phyloP scores from a whole-genome alignment of 2,113 vertebrate species.

The Spea bombifrons region DNA sequence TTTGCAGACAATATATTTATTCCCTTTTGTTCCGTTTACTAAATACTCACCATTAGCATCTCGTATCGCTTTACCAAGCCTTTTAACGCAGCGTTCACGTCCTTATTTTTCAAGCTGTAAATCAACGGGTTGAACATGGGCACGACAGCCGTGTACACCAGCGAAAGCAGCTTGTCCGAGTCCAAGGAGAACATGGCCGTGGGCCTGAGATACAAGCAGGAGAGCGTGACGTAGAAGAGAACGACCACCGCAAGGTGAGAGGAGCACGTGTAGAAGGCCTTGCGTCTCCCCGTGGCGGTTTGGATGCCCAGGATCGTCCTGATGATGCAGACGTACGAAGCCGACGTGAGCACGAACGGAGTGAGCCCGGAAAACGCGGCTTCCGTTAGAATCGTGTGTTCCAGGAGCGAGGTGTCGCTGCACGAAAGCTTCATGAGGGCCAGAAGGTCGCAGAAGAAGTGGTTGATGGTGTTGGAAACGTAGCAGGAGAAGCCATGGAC shows the following conservation, averaged over 20 bases:
- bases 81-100: conserved; percentile 26
- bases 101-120: conserved; percentile 50
- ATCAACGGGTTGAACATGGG: conserved; percentile 46
- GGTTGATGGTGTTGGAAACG: background rate
- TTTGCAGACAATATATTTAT: too few relatives aligned
- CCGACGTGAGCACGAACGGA: conserved; percentile 15
- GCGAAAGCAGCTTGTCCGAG: conserved; percentile 12
- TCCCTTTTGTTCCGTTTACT: too few relatives aligned
- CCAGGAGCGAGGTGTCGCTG: conserved; percentile 6
- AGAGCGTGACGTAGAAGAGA: conserved; percentile 26
- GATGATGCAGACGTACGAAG: conserved; percentile 2
- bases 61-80: background rate
- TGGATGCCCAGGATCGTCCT: conserved; percentile 12
- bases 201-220: background rate
- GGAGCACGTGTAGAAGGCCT: conserved; percentile 31
- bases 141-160: conserved; percentile 19
- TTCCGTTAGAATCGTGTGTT: background rate
- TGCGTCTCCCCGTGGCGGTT: conserved; percentile 12
- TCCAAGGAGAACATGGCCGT: background rate
- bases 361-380: conserved; percentile 7
- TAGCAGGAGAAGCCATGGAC: background rate
- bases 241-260: conserved; percentile 25
- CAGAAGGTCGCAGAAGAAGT: conserved; percentile 19
- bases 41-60: too few relatives aligned
- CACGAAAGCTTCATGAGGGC: conserved; percentile 37